phyloP scores from a whole-genome alignment of 2,797 vertebrate species.

The Crocodylus rhombifer region DNA sequence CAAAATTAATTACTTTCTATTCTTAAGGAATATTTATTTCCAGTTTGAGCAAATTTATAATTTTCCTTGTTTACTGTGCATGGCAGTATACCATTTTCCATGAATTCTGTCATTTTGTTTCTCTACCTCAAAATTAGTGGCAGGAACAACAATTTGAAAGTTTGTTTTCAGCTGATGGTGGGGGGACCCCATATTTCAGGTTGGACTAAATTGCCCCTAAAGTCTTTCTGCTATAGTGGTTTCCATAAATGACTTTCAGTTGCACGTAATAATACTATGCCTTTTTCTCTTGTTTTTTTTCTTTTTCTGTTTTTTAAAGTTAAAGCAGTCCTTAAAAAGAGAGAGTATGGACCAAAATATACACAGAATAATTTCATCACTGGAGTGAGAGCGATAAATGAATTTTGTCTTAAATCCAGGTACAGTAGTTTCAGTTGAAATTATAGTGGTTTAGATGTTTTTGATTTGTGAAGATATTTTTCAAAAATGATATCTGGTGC shows the following conservation, averaged over 20 bases:
- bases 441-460: not conserved
- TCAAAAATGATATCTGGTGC: not conserved
- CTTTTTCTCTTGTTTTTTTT: not conserved
- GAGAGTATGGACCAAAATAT: slow-evolving; percentile 96
- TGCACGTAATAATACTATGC: not conserved
- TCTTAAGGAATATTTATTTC: not conserved
- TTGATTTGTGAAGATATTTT: not conserved
- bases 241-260: not conserved
- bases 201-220: not conserved
- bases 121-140: not conserved
- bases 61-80: not conserved
- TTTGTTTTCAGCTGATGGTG: not conserved
- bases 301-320: slow-evolving; percentile 81
- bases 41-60: not conserved
- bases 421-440: slow-evolving; percentile 65
- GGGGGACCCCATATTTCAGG: not conserved
- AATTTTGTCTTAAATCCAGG: slow-evolving; percentile 99
- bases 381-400: slow-evolving; percentile 98
- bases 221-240: not conserved
- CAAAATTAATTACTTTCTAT: not conserved
- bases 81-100: not conserved
- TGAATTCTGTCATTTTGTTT: not conserved
- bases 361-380: slow-evolving; percentile 99
- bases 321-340: slow-evolving; percentile 97
- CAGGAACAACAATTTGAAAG: not conserved